phyloP scores from a whole-genome alignment of 2,113 vertebrate species.

The Corythornis cristatus region DNA sequence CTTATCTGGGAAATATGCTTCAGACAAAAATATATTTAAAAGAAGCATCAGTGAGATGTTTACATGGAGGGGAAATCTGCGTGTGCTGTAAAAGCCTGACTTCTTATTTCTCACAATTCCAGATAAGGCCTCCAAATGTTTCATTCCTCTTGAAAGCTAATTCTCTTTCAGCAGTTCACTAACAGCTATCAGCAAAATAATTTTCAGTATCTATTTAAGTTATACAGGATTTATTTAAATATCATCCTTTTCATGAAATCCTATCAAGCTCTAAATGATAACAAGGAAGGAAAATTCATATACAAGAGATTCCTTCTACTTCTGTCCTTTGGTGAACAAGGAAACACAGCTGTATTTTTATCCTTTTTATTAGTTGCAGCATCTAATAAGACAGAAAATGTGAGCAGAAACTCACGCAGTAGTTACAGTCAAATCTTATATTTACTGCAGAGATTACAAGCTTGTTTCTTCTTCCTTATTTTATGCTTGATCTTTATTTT shows the following conservation, averaged over 20 bases:
- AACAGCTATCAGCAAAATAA: background rate
- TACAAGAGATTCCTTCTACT: background rate
- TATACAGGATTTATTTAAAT: background rate
- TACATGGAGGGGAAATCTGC: background rate
- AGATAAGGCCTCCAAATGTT: background rate
- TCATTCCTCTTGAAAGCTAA: background rate
- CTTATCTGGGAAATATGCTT: constrained; percentile 1
- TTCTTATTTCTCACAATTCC: background rate
- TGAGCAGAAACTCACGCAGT: background rate
- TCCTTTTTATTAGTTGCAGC: background rate
- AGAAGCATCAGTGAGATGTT: background rate
- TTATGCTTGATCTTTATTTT: background rate
- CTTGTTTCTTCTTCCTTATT: background rate
- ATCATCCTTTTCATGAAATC: background rate
- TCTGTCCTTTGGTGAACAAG: background rate
- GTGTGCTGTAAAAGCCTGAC: background rate
- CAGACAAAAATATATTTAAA: constrained; percentile 3
- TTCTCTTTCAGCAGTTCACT: background rate
- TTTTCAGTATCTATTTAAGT: background rate
- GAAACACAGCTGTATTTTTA: background rate
- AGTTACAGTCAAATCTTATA: background rate
- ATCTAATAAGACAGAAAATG: background rate
- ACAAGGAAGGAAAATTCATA: background rate
- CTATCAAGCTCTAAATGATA: background rate
- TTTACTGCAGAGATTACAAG: background rate